Evolutionary conservation across 2,888 invertebrate genomes (phyloP), one percentile per base, ranked within the genome.

Genomic region (Eupithecia dodoneata): DNA sequence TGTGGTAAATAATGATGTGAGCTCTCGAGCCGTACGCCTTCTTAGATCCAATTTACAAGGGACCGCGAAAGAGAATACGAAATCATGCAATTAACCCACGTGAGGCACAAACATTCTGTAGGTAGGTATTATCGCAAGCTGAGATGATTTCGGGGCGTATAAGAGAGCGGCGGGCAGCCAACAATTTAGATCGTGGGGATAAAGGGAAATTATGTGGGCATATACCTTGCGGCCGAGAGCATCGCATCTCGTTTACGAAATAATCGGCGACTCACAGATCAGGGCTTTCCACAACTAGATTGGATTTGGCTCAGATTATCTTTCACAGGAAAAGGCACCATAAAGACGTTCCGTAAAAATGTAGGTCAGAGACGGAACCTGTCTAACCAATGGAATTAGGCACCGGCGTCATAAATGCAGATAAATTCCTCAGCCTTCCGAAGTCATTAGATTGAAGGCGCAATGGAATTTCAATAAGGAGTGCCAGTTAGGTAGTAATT

Each of bases 111-210:
- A 42, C 71, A 55, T 41, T n/a, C 75, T 42, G 71, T 73, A 71
- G 65, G 55, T 72, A 67, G 59, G 75, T 59, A 75, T 66, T 65
- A 66, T 66, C 6, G 2, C 45, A 45, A 76, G 74, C 69, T 63
- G 72, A 63, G 42, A 76, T 74, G 66, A 76, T 71, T 41, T 66
- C 71, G 66, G 55, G 9, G 71, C 30, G 55, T 52, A 66, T 59
- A 59, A 74, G 71, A 13, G 41, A 42, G 66, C 66, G 5, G 66
- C 30, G 18, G 75, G 65, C 55, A 76, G 70, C 75, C 73, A 75
- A 69, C 67, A 72, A 76, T 78, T 81, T 72, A 65, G 76, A 78
- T 73, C 73, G 71, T 77, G 69, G n/a, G 18, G 74, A 77, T 74
- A 67, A 59, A 71, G 52, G 47, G 44, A 71, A 73, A 76, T 76